Base-by-base conservation (phyloP, 1,140 invertebrate genomes). In the Panagrolaimus sp. region DNA sequence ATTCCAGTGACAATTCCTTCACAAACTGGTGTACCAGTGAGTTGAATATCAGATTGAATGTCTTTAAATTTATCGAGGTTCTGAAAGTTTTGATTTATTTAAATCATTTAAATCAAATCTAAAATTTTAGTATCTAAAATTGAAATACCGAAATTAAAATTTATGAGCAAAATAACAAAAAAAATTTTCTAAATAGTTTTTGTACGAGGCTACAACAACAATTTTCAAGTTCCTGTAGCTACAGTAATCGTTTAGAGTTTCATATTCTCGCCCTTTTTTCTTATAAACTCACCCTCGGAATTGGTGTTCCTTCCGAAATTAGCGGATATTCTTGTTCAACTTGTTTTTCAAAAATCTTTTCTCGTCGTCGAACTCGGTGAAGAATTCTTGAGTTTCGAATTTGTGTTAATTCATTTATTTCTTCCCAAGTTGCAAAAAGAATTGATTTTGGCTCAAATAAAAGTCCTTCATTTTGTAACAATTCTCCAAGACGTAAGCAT, bases 1-100 rank as follows among this genome's bases (percentile, higher is more conserved):
- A 87, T 85, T 1, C 87, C 89, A 42, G 86, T 84, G 0, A 89
- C 87, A 25, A 85, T 84, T n/a, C 91, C 90, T 9, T 86, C 83
- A 77, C 87, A 90, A 0, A 91, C 90, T 1, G 90, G 87, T 5
- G 89, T 89, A 20, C 89, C 90, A 76, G 79, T 72, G 38, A 89
- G 72, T 31, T 42, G 47, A 64, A 75, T 23, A 20, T 45, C 43
- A 4, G 31, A 38, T 38, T 38, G 31, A 7, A 4, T 4, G 31
- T 38, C 31, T 38, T 38, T 38, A 38, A 38, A 38, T 38, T 38
- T 38, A 7, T 38, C 31, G 7, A 38, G 31, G 7, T 38, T 38
- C 31, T 38, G 7, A 38, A 38, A 38, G 2, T 38, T 38, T 38
- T 38, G 31, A 38, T 38, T n/a, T n/a, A n/a, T n/a, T n/a, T n/a